Evolutionary conservation across 2,797 vertebrate species (phyloP).

Genomic region (Hippoglossus hippoglossus): DNA sequence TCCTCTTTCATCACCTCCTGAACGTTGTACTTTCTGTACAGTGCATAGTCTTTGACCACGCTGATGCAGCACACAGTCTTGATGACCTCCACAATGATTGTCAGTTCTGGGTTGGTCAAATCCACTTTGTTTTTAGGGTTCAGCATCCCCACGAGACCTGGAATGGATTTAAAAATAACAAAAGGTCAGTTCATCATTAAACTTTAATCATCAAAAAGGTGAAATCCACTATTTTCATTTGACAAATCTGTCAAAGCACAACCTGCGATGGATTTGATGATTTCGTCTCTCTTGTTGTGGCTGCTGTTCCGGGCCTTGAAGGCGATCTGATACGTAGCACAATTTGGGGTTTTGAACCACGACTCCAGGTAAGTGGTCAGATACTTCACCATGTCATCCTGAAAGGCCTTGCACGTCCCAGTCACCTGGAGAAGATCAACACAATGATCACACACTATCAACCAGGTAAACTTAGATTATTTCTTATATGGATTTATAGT

Average conservation of each 20-base stretch:
- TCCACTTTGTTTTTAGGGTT: conserved; percentile 96
- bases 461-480: not conserved
- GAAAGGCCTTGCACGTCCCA: conserved; percentile 93
- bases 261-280: conserved; percentile 96
- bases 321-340: conserved; percentile 92
- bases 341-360: conserved; percentile 94
- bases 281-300: conserved; percentile 92
- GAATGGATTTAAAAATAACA: not conserved
- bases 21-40: conserved; percentile 95
- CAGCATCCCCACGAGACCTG: conserved; percentile 91
- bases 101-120: conserved; percentile 92
- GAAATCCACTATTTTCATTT: not conserved
- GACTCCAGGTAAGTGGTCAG: conserved; percentile 90
- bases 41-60: conserved; percentile 91
- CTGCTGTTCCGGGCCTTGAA: conserved; percentile 97
- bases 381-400: conserved; percentile 94
- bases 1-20: conserved; percentile 91
- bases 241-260: not conserved
- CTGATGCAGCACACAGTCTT: conserved; percentile 94
- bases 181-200: not conserved
- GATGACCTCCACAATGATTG: conserved; percentile 95
- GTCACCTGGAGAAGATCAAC: conserved; percentile 71
- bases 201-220: not conserved
- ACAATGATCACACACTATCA: not conserved
- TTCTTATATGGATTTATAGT: too few relatives aligned